These are phyloP conservation scores for Lutjanus argentimaculatus DNA, from an alignment of 2,797 vertebrate genomes.

Conservation along the genomic window DNA sequence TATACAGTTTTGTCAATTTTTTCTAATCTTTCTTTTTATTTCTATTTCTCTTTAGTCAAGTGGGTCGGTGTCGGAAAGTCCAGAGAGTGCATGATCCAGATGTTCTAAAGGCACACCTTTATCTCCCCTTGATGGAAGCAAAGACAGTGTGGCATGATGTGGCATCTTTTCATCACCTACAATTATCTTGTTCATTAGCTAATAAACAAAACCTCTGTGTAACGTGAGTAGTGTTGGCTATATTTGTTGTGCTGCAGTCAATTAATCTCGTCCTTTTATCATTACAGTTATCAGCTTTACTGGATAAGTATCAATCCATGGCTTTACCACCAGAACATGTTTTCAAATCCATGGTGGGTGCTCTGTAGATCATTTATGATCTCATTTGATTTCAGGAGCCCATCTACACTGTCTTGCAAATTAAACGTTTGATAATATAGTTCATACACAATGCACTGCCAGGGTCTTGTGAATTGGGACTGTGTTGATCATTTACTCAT, in stretches of 20 bases:
- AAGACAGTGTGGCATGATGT: conserved; percentile 24
- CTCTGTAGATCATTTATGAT: conserved; percentile 7
- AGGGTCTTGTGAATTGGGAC: not conserved
- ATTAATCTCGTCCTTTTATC: not conserved
- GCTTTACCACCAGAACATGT: not conserved
- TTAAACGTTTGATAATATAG: conserved; percentile 16
- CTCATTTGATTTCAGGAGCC: conserved; percentile 1
- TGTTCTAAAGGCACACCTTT: conserved; percentile 87
- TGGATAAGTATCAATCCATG: not conserved
- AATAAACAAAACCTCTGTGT: conserved; percentile 58
- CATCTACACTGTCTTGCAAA: conserved; percentile 21
- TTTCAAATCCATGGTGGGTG: not conserved
- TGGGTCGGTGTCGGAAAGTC: conserved; percentile 99
- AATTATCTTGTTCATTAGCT: conserved; percentile 36
- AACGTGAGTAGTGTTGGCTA: conserved; percentile 23
- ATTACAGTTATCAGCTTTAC: not conserved
- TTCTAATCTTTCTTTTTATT: conserved; percentile 27
- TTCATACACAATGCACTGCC: not conserved
- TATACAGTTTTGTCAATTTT: not conserved
- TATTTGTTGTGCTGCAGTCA: conserved; percentile 30
- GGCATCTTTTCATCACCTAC: conserved; percentile 48
- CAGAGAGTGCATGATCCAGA: conserved; percentile 99
- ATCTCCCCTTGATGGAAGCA: conserved; percentile 37
- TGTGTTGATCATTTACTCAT: not conserved
- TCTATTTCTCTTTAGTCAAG: conserved; percentile 88